Conservation (phyloP, 2,797 vertebrate genomes). For the Carapus acus region DNA sequence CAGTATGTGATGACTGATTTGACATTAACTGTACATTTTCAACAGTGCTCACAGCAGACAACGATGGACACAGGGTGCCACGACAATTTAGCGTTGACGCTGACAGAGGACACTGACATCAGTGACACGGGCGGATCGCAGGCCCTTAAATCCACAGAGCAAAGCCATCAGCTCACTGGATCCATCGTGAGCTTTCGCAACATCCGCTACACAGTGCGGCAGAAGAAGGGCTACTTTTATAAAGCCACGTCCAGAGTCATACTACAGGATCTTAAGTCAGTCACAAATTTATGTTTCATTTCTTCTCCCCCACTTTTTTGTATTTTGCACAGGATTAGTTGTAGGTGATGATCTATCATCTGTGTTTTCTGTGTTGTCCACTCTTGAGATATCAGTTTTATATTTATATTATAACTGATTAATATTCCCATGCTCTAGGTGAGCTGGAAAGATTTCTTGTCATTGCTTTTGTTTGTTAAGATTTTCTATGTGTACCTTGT, state of each 20-base stretch:
- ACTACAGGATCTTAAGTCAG: constrained; percentile 72
- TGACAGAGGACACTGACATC: constrained; percentile 53
- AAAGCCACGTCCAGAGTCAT: constrained; percentile 59
- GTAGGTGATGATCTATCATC: no score
- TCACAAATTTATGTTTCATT: constrained; percentile 6
- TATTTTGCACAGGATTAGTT: neutral
- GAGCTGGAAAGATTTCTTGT: no score
- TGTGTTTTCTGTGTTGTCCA: no score
- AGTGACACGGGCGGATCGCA: constrained; percentile 53
- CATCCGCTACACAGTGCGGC: constrained; percentile 67
- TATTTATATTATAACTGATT: no score
- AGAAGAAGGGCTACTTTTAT: constrained; percentile 53
- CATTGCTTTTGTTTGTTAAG: no score
- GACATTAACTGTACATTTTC: neutral
- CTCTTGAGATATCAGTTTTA: no score
- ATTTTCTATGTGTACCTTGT: neutral
- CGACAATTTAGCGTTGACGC: constrained; percentile 61
- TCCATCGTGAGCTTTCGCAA: constrained; percentile 75
- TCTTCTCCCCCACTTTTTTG: neutral
- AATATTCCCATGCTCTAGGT: no score
- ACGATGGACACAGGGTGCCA: constrained; percentile 55
- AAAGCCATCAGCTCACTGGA: constrained; percentile 38
- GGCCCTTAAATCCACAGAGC: constrained; percentile 11
- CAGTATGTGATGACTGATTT: neutral
- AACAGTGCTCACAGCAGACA: constrained; percentile 10